Conservation (phyloP, 2,888 invertebrate species). For the Euproctis similis region DNA sequence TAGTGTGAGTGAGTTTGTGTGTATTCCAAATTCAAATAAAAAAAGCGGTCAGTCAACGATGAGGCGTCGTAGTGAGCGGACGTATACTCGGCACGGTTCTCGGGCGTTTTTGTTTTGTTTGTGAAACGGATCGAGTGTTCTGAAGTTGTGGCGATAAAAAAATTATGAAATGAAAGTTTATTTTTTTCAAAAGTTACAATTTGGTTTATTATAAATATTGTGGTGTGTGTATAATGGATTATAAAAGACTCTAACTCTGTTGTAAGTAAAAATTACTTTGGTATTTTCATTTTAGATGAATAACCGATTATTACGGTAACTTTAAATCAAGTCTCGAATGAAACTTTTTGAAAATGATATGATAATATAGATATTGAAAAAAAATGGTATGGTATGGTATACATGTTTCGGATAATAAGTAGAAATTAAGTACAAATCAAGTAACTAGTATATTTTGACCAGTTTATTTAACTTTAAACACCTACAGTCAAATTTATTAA, state of each 20-base stretch:
- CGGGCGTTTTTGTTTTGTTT: conserved; percentile 16
- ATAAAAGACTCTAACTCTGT: not conserved
- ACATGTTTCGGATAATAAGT: no score
- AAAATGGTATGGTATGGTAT: no score
- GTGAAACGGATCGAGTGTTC: conserved; percentile 21
- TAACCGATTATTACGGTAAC: no score
- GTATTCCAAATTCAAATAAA: conserved; percentile 5
- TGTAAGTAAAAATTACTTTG: conserved; percentile 2
- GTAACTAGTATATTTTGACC: no score
- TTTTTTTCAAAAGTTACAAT: conserved; percentile 8
- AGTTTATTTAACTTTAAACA: no score
- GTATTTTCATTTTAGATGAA: not conserved
- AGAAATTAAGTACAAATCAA: no score
- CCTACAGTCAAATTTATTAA: no score
- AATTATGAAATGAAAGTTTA: conserved; percentile 18
- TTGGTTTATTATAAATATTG: conserved; percentile 6
- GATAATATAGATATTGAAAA: no score
- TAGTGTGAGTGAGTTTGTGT: conserved; percentile 7
- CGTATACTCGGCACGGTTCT: conserved; percentile 7
- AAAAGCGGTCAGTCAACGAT: conserved; percentile 16
- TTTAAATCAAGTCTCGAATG: no score
- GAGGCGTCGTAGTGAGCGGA: conserved; percentile 11
- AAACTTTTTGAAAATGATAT: no score
- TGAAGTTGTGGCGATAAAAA: conserved; percentile 20
- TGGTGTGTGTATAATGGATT: conserved; percentile 20